phyloP scores from a whole-genome alignment of 2,113 vertebrate genomes.

The Oreochromis aureus region DNA sequence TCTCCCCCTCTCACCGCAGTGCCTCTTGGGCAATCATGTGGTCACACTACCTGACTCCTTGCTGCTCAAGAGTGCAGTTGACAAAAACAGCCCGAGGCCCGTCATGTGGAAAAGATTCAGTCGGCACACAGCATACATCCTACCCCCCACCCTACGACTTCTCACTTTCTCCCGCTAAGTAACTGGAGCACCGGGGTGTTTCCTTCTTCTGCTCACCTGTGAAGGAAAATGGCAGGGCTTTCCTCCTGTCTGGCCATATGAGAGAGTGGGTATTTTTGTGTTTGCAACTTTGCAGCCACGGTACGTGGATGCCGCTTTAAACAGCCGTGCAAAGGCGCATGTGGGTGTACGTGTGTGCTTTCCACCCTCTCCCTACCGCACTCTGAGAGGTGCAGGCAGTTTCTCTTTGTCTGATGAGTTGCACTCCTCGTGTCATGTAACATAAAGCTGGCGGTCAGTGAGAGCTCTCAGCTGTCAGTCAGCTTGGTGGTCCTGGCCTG shows the following conservation, averaged over 20 bases:
- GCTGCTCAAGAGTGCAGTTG: constrained; percentile 74
- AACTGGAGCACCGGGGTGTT: constrained; percentile 55
- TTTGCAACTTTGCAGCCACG: constrained; percentile 22
- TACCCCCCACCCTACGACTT: constrained; percentile 14
- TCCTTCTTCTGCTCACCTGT: constrained; percentile 64
- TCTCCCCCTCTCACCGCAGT: constrained; percentile 47
- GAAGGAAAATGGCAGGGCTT: constrained; percentile 42
- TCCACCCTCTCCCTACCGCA: not conserved
- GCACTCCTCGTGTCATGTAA: constrained; percentile 78
- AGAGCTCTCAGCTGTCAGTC: constrained; percentile 76
- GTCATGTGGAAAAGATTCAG: constrained; percentile 78
- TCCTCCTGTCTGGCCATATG: not conserved
- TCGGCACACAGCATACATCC: constrained; percentile 60
- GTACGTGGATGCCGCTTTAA: constrained; percentile 29
- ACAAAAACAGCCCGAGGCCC: constrained; percentile 76
- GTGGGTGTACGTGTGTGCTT: not conserved
- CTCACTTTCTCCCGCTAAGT: constrained; percentile 55
- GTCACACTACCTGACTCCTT: constrained; percentile 77
- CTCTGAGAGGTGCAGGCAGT: constrained; percentile 28
- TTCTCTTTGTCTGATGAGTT: constrained; percentile 65
- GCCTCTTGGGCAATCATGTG: constrained; percentile 75
- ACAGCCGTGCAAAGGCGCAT: not conserved
- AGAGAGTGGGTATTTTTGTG: constrained; percentile 9
- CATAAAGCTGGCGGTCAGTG: constrained; percentile 74
- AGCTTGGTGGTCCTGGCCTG: constrained; percentile 71